Evolutionary conservation across 2,888 invertebrate genomes (phyloP).

Genomic region (Pasiphila rectangulata): DNA sequence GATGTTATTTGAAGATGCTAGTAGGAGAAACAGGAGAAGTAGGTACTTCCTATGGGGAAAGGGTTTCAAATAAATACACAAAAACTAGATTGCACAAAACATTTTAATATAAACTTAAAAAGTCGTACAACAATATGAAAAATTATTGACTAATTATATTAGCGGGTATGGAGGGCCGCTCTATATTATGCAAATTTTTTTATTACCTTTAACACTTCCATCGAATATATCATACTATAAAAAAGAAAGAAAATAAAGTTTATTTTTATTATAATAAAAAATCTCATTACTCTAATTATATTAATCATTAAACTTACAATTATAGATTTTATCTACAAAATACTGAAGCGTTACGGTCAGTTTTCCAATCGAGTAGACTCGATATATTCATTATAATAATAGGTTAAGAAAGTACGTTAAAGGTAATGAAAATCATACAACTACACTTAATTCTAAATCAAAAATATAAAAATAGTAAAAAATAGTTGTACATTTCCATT

Average conservation of each 20-base stretch:
- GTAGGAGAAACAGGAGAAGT: too few relatives aligned
- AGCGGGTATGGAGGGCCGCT: constrained; percentile 86
- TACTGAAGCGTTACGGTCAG: constrained; percentile 75
- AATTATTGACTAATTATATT: constrained; percentile 90
- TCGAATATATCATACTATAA: constrained; percentile 81
- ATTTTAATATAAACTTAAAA: constrained; percentile 94
- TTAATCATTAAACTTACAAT: constrained; percentile 76
- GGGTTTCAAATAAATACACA: constrained; percentile 45
- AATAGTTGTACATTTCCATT: constrained; percentile 75
- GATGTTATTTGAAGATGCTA: too few relatives aligned
- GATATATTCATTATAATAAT: constrained; percentile 66
- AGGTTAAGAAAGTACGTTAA: constrained; percentile 70
- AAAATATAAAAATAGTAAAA: constrained; percentile 81
- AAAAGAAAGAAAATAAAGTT: constrained; percentile 80
- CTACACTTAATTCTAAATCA: constrained; percentile 80
- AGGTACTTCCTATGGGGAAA: constrained; percentile 2
- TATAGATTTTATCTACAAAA: constrained; percentile 81
- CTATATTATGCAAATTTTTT: constrained; percentile 84
- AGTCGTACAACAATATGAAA: constrained; percentile 92
- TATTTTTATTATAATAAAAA: constrained; percentile 76
- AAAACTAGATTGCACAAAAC: constrained; percentile 87
- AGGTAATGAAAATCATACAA: constrained; percentile 73
- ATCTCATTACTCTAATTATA: constrained; percentile 77
- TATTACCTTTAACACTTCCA: constrained; percentile 83
- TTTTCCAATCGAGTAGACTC: constrained; percentile 71